Conservation (phyloP, 2,888 invertebrate genomes). For the Corbicula japonica region DNA sequence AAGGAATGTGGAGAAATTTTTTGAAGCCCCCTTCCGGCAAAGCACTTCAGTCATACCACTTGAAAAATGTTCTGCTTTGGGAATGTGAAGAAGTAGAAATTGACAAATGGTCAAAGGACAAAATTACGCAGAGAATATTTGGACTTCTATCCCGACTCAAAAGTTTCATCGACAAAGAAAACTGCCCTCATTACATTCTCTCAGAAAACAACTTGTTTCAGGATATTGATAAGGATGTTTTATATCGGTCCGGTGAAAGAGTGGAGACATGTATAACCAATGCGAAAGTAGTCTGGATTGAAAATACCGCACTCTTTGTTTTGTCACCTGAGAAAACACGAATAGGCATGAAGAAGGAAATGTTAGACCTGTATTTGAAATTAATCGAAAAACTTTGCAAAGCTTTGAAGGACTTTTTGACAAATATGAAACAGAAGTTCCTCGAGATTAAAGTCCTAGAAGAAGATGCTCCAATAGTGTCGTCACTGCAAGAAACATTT, state of each 20-base stretch:
- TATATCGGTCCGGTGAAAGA: slow-evolving; percentile 22
- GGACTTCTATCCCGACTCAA: slow-evolving; percentile 39
- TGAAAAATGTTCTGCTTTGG: slow-evolving; percentile 43
- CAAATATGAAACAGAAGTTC: too few species aligned
- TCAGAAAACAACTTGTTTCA: slow-evolving; percentile 36
- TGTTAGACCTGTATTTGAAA: neutral
- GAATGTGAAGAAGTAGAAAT: slow-evolving; percentile 32
- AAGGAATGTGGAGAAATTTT: slow-evolving; percentile 46
- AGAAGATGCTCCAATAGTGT: neutral
- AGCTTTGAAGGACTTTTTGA: too few species aligned
- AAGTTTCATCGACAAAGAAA: slow-evolving; percentile 14
- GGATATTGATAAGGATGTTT: slow-evolving; percentile 35
- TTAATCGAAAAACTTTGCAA: slow-evolving; percentile 13
- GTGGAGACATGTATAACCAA: slow-evolving; percentile 19
- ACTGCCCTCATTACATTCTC: slow-evolving; percentile 40
- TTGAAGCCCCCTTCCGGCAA: slow-evolving; percentile 39
- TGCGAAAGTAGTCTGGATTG: slow-evolving; percentile 36
- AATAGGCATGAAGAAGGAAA: slow-evolving; percentile 12
- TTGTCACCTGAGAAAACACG: slow-evolving; percentile 37
- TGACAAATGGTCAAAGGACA: slow-evolving; percentile 21
- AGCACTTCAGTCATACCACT: slow-evolving; percentile 41
- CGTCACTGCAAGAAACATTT: neutral
- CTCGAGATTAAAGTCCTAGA: neutral
- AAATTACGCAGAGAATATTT: slow-evolving; percentile 16
- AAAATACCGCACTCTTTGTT: slow-evolving; percentile 23